These are phyloP conservation scores for Crypturellus undulatus DNA, from an alignment of 2,113 vertebrate genomes.

Conservation along the genomic window DNA sequence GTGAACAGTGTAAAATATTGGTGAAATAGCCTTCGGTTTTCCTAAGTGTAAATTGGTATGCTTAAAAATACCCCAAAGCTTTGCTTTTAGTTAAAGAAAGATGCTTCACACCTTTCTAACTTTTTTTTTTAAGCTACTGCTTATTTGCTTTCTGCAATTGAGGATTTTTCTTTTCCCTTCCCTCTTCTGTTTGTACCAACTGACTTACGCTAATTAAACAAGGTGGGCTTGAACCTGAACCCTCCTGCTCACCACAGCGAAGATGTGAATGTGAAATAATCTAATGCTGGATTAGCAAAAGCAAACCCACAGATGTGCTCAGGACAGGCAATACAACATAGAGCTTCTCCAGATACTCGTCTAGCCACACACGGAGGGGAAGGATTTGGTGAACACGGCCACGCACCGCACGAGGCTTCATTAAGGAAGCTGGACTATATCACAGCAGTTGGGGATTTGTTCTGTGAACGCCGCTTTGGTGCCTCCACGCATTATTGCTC, in stretches of 20 bases:
- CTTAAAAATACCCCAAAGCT: background rate
- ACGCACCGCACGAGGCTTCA: background rate
- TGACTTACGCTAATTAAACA: background rate
- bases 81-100: background rate
- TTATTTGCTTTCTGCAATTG: background rate
- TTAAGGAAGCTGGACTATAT: background rate
- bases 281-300: background rate
- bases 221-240: background rate
- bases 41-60: background rate
- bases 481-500: background rate
- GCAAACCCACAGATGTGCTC: background rate
- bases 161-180: background rate
- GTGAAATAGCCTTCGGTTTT: background rate
- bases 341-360: background rate
- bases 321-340: background rate
- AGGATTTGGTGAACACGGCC: background rate
- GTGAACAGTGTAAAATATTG: background rate
- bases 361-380: background rate
- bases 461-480: background rate
- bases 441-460: background rate
- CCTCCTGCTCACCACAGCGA: background rate
- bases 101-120: background rate
- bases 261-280: background rate
- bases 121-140: background rate
- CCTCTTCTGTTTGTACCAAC: background rate